These are phyloP conservation scores for silkworm (Bombyx mori) DNA, from an alignment of 1,140 invertebrate species.

Conservation along the genomic window ASM3026992v2 NC_085125.1:4924001-4924500, in stretches of 20 bases:
- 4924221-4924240: conserved; percentile 91
- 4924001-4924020: conserved; percentile 84
- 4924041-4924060: conserved; percentile 84
- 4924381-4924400: conserved; percentile 89
- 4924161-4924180: conserved; percentile 79
- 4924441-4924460: conserved; percentile 89
- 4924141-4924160: conserved; percentile 76
- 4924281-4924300: conserved; percentile 92
- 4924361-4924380: conserved; percentile 84
- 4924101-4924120: conserved; percentile 86
- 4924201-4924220: conserved; percentile 93
- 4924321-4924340: conserved; percentile 87
- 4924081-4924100: conserved; percentile 75
- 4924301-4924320: conserved; percentile 89
- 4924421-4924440: conserved; percentile 90
- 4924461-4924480: conserved; percentile 91
- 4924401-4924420: conserved; percentile 94
- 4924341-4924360: conserved; percentile 86
- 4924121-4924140: conserved; percentile 89
- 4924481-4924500: conserved; percentile 91
- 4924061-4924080: conserved; percentile 75
- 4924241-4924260: conserved; percentile 80
- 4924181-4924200: conserved; percentile 88
- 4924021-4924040: conserved; percentile 82
- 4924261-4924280: conserved; percentile 85